phyloP scores from a whole-genome alignment of 2,113 vertebrate species.

The Brienomyrus brachyistius region DNA sequence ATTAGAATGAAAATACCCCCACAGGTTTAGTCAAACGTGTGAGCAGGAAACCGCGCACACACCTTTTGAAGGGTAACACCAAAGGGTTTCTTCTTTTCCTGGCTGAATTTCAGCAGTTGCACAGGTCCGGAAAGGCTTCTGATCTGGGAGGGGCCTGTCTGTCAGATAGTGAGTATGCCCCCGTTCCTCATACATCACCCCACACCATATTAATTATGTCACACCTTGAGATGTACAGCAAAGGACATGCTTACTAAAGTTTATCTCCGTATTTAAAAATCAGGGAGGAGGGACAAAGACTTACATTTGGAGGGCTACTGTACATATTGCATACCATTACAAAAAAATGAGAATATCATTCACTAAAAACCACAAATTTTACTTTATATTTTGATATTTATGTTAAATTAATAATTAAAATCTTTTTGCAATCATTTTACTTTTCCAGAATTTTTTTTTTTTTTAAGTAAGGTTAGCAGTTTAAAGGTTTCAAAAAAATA shows the following conservation, averaged over 20 bases:
- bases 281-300: not conserved
- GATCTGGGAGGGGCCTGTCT: constrained; percentile 56
- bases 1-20: not conserved
- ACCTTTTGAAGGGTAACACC: constrained; percentile 50
- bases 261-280: constrained; percentile 17
- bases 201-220: constrained; percentile 65
- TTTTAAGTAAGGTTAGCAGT: not conserved
- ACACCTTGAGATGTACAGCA: constrained; percentile 66
- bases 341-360: not conserved
- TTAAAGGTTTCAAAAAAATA: constrained; percentile 29
- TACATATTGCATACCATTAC: not conserved
- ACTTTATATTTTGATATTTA: not conserved
- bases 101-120: constrained; percentile 37
- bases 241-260: constrained; percentile 50
- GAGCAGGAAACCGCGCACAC: not conserved
- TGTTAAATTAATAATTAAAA: not conserved
- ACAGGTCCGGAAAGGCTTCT: constrained; percentile 54
- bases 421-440: not conserved
- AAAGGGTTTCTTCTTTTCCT: constrained; percentile 26
- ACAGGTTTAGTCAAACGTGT: not conserved
- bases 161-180: constrained; percentile 60
- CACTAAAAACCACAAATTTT: not conserved
- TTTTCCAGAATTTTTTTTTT: not conserved
- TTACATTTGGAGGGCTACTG: not conserved
- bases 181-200: constrained; percentile 69